These are phyloP conservation scores for Acleris emargana DNA, from an alignment of 2,888 invertebrate genomes.

Conservation along the genomic window DNA sequence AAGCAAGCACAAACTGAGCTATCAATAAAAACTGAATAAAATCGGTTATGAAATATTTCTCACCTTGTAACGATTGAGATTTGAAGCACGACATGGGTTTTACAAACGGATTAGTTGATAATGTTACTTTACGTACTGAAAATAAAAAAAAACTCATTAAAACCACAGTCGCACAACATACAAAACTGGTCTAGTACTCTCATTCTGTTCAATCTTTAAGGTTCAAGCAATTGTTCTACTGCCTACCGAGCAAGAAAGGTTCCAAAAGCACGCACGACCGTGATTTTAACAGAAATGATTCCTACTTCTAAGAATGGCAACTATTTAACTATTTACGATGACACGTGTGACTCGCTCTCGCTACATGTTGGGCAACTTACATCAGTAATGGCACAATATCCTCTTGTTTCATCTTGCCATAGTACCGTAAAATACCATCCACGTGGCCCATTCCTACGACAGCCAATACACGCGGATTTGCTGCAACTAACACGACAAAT, in stretches of 20 bases:
- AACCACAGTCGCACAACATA: constrained; percentile 31
- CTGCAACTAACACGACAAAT: constrained; percentile 48
- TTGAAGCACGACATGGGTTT: constrained; percentile 8
- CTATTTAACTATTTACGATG: constrained; percentile 14
- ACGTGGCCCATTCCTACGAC: constrained; percentile 99
- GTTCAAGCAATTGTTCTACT: background rate
- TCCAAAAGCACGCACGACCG: constrained; percentile 28
- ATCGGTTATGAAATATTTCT: background rate
- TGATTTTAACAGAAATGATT: constrained; percentile 16
- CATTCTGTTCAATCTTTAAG: background rate
- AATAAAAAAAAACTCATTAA: constrained; percentile 48
- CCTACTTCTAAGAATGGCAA: background rate
- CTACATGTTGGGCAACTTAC: constrained; percentile 55
- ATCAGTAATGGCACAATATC: constrained; percentile 73
- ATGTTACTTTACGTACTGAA: constrained; percentile 54
- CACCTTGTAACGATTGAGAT: constrained; percentile 7
- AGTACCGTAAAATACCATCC: constrained; percentile 89
- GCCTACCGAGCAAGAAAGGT: background rate
- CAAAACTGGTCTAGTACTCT: background rate
- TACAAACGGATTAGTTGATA: constrained; percentile 35
- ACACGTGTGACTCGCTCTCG: background rate
- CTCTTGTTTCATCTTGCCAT: constrained; percentile 72
- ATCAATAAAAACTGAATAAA: background rate
- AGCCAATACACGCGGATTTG: constrained; percentile 91
- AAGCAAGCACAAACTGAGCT: background rate